Base-by-base conservation (phyloP, 2,888 invertebrate genomes). In the Pammene fasciana region DNA sequence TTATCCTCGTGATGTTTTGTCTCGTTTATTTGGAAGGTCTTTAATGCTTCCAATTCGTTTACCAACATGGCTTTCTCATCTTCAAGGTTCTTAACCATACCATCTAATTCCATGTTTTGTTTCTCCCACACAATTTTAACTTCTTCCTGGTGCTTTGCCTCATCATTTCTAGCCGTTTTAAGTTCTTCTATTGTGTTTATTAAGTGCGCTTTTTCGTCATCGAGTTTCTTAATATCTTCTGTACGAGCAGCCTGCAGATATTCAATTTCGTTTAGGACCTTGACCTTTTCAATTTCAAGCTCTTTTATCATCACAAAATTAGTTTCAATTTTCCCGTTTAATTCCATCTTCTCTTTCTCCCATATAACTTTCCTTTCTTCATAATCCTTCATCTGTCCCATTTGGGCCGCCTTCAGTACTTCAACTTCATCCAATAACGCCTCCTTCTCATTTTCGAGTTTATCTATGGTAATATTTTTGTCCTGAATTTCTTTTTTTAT, bases 71-170 rank as follows among this genome's bases (percentile, higher is more conserved):
- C 66, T 34, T 77, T 77, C 54, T 79, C 74, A 46, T 70, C 62
- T 65, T 76, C 67, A 13, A 79, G 67, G n/a, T 56, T 38, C 70
- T 72, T 65, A 9, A 52, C 52, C 26, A 26, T 52, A 9, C 77
- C 73, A 48, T 76, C 73, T 46, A 77, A 71, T 61, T 81, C 76
- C 13, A 75, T 70, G 71, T 82, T 82, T 43, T 72, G 74, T 52
- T 79, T 81, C 66, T 85, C 84, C 78, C 76, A 82, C 9, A 73
- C 71, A 26, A 78, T 72, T 65, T 79, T 83, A 34, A 80, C 72
- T 46, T 41, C 43, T 57, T 43, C 43, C 5, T 57, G 14, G 41
- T 43, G 18, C 13, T 77, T 4, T 38, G 18, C 11, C 11, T 76
- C 11, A 73, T 65, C 45, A 78, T 52, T 70, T 80, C 79, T 0